A percentile compares a stretch with the other conserved stretches of the same genome.
Conservation (phyloP, 2,888 invertebrate species). For the Chouioia cunea region DNA sequence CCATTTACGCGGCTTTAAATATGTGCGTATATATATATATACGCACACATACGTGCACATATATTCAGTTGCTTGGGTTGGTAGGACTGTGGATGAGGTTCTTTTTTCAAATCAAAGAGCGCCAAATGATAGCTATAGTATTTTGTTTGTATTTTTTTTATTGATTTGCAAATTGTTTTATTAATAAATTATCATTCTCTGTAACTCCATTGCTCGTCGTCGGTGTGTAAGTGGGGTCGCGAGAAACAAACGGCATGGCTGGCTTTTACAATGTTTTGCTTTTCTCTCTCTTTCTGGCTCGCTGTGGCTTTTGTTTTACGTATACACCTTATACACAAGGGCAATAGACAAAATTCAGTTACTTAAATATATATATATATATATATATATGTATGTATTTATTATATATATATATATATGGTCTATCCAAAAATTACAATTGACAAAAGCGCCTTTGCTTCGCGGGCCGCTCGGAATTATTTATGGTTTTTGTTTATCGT, state of each 20-base stretch:
- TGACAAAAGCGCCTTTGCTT: constrained; percentile 64
- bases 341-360: constrained; percentile 56
- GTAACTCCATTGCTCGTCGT: constrained; percentile 52
- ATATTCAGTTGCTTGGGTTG: constrained; percentile 4
- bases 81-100: background rate
- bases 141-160: background rate
- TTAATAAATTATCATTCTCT: constrained; percentile 67
- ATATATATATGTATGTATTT: too few species aligned
- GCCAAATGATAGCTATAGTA: too few species aligned
- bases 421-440: constrained; percentile 66
- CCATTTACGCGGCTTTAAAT: background rate
- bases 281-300: constrained; percentile 49
- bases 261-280: too few species aligned
- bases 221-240: constrained; percentile 15
- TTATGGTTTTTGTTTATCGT: constrained; percentile 18
- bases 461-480: constrained; percentile 63
- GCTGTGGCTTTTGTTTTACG: constrained; percentile 50
- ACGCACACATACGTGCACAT: background rate
- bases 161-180: constrained; percentile 67
- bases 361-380: constrained; percentile 47
- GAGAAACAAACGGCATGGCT: constrained; percentile 58
- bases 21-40: too few species aligned
- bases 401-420: constrained; percentile 51
- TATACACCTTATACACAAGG: constrained; percentile 48
- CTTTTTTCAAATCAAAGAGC: background rate